Percentiles rank a stretch among this genome's conserved stretches.
Conservation (phyloP, 2,113 vertebrate genomes). For the Anarhynchus alexandrinus region DNA sequence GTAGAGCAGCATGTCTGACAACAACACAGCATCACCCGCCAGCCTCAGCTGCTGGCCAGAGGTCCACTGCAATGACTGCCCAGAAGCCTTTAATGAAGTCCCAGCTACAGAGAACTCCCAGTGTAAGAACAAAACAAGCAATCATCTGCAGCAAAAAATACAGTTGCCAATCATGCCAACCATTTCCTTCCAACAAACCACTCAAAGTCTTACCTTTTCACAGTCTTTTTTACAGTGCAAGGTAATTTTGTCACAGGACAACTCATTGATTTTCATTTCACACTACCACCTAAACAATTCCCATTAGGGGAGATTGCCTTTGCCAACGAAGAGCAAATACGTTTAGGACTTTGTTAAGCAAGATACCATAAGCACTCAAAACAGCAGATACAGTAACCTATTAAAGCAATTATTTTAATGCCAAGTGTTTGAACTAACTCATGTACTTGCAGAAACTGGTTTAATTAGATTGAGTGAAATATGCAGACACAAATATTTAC, state of each 20-base stretch:
- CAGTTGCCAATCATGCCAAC: neutral
- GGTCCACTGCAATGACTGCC: neutral
- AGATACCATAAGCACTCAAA: neutral
- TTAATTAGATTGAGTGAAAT: neutral
- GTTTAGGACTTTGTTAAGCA: neutral
- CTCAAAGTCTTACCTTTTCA: neutral
- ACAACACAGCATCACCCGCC: neutral
- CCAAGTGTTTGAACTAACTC: neutral
- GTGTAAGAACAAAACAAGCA: neutral
- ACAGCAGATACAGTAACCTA: constrained; percentile 33
- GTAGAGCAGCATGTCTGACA: neutral
- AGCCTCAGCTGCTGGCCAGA: neutral
- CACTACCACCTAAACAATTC: neutral
- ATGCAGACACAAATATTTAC: constrained; percentile 2
- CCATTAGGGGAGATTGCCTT: neutral
- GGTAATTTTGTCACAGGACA: neutral
- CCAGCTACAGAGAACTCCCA: neutral
- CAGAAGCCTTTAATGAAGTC: neutral
- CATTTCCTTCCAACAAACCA: neutral
- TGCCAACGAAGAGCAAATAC: neutral
- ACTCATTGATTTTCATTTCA: constrained; percentile 10
- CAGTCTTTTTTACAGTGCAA: neutral
- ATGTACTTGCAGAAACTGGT: constrained; percentile 23
- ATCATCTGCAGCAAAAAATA: neutral
- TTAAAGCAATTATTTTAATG: constrained; percentile 5